A percentile compares a stretch with the other conserved stretches of the same genome.
Conservation (phyloP, 1,140 invertebrate species). For the Pantala flavescens region DNA sequence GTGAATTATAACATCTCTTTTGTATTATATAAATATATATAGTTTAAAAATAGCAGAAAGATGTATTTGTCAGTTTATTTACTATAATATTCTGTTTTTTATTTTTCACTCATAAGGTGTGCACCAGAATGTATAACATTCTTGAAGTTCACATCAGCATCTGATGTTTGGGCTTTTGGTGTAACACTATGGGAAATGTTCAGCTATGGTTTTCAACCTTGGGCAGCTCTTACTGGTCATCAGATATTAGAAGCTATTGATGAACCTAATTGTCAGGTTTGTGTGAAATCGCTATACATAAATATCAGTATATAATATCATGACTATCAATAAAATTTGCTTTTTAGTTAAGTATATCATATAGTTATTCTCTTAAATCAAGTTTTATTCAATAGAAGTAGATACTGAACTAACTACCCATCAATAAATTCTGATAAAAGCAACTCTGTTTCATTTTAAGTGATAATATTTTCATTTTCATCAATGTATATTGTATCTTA, state of each 20-base stretch:
- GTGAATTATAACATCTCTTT: too few relatives aligned
- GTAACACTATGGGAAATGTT: constrained; percentile 99
- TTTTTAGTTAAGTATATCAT: too few relatives aligned
- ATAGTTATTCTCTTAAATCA: constrained; percentile 16
- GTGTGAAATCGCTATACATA: neutral
- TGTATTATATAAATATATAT: too few relatives aligned
- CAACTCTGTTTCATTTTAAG: too few relatives aligned
- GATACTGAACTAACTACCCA: too few relatives aligned
- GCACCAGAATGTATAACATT: constrained; percentile 97
- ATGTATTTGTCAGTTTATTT: constrained; percentile 18
- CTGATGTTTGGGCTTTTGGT: constrained; percentile 95
- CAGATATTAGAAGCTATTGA: constrained; percentile 95
- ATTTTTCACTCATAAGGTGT: constrained; percentile 51
- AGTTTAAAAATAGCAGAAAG: too few relatives aligned
- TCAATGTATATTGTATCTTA: constrained; percentile 21
- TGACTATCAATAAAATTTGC: too few relatives aligned
- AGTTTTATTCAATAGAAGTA: constrained; percentile 18
- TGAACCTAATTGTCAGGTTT: constrained; percentile 69
- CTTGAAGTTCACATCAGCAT: constrained; percentile 87
- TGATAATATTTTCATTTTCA: too few relatives aligned
- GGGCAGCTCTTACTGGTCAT: constrained; percentile 89
- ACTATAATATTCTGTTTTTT: neutral
- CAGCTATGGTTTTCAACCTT: constrained; percentile 94
- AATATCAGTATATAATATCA: too few relatives aligned
- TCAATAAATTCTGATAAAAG: too few relatives aligned